Evolutionary conservation across 2,113 vertebrate species (phyloP), one percentile per base, ranked within the genome.

Genomic region (Plecotus auritus): DNA sequence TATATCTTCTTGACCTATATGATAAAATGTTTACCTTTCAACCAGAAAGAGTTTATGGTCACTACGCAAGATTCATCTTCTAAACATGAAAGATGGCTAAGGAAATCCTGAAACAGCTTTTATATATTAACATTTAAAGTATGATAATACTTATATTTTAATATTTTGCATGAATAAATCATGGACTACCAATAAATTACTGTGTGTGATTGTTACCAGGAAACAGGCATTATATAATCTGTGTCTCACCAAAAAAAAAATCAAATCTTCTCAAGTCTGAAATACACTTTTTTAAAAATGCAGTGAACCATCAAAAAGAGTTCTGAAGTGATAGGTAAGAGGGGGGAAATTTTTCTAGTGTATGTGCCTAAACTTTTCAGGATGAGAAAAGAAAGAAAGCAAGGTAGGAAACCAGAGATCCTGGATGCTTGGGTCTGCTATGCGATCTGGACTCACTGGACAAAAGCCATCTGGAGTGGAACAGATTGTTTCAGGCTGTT

Each of bases 101-200:
- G 26, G 73, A 89, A 95, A 91, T 80, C 47, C 59, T 84, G 26
- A 89, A 73, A 45, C 37, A 90, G 23, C 22, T 54, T 73, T 56
- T 59, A 70, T 20, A 64, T 77, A 78, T 66, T 93, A 88, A 35
- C 67, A 72, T 88, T 94, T 83, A 47, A 85, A 91, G 49, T 51
- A 40, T 37, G 10, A 86, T 26, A 88, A 10, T 45, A 17, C 69
- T 54, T 80, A 9, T 64, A 76, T 89, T 74, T 92, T 77, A 86
- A 42, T 81, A 73, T 66, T 92, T 81, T 83, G 3, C 76, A 30
- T 90, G 66, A 95, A 88, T 86, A 11, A 91, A 89, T 61, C 26
- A 56, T 35, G 64, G 64, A 70, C 64, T 93, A 69, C 61, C 85
- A 92, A 88, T 76, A 95, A 92, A 81, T 77, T 81, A 78, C 86